Percentiles rank a stretch among this genome's conserved stretches.
phyloP scores from a whole-genome alignment of 2,797 vertebrate genomes.

The Danionella dracula region DNA sequence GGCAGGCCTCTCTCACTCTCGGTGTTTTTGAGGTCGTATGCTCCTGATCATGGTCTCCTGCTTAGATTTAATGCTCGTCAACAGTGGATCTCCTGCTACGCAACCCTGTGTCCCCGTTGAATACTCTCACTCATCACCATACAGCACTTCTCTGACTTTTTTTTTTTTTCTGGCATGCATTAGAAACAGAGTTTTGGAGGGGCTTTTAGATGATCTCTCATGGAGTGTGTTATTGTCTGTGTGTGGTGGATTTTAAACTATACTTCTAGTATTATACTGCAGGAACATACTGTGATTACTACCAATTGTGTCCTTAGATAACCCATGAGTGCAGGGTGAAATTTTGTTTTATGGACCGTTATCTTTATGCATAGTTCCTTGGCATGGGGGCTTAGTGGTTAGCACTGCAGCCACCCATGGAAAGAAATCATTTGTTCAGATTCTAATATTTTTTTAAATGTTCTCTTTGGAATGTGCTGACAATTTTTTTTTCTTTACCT shows the following conservation, averaged over 20 bases:
- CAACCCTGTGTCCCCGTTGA: not conserved
- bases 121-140: not conserved
- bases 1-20: conserved; percentile 13
- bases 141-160: too few relatives aligned
- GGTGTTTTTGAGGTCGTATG: too few relatives aligned
- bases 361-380: too few relatives aligned
- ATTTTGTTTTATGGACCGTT: not conserved
- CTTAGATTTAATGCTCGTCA: conserved; percentile 8
- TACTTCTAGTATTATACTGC: too few relatives aligned
- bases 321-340: not conserved
- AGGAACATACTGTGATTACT: too few relatives aligned
- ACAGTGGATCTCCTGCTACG: not conserved
- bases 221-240: not conserved
- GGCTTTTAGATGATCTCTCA: not conserved
- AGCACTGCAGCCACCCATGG: too few relatives aligned
- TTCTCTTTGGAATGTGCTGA: too few relatives aligned
- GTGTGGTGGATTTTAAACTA: not conserved
- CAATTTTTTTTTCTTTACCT: too few relatives aligned
- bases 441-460: too few relatives aligned
- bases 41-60: not conserved
- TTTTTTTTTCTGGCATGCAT: not conserved
- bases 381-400: too few relatives aligned
- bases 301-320: not conserved
- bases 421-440: too few relatives aligned
- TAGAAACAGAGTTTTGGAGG: not conserved